Evolutionary conservation across 2,888 invertebrate species (phyloP), one percentile per base, ranked within the genome.

Genomic region (Reticulitermes lucifugus): DNA sequence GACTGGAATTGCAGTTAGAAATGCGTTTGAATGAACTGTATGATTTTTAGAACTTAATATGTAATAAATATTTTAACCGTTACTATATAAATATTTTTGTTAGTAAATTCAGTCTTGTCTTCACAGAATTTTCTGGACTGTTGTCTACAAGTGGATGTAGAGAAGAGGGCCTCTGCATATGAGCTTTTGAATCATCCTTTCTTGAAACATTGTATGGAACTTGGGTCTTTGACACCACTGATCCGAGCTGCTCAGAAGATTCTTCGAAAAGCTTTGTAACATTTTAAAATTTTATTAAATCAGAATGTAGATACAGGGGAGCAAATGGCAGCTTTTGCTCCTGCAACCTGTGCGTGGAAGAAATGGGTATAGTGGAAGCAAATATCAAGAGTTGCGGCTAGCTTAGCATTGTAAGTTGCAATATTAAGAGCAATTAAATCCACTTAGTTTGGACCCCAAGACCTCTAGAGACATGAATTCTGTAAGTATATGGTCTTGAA

Each of bases 191-290:
- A 91, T 2, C 97, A 98, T 91, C 94, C 95, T 0, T 97, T 98
- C 92, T 92, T 98, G 77, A 91, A 93, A 71, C 95, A 96, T 88
- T 95, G 97, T 84, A 96, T 96, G 91, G 96, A 96, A 89, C 92
- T 98, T 29, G 93, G 94, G 84, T 95, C 96, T 0, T 92, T 99
- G 59, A 95, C 96, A 86, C 98, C 98, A 51, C 94, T 98, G 86
- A 99, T 99, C 88, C 95, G 95, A 89, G 98, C 98, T 81, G 98
- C 98, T 77, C 97, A 97, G 89, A 95, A 95, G 90, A 95, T 97
- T 89, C 93, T 97, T 80, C 94, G 94, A 88, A 96, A 96, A 73
- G 86, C 73, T 59, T 83, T 87, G 70, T 87, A 85, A 86, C 65
- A 65, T n/a, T n/a, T 25, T 0, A 65, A n/a, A 65, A 65, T 21